Evolutionary conservation across 1,140 invertebrate species (phyloP).

Genomic region (Plodia interpunctella): DNA sequence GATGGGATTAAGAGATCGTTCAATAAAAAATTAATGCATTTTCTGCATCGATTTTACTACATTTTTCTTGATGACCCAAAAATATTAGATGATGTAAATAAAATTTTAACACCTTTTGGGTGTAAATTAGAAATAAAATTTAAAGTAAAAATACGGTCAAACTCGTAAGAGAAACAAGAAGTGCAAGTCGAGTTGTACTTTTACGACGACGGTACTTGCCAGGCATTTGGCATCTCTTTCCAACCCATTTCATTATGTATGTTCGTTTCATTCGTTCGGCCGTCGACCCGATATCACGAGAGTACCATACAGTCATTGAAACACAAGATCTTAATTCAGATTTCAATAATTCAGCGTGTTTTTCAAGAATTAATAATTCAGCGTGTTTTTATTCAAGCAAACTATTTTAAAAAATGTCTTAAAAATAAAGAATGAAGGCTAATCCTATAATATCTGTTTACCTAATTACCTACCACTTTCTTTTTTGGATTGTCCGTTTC

Average conservation of each 20-base stretch:
- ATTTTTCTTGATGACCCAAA: too few species aligned
- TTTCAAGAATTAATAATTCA: not conserved
- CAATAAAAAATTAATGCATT: too few species aligned
- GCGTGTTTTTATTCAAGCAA: too few species aligned
- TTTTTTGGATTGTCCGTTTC: too few species aligned
- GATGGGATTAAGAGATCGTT: too few species aligned
- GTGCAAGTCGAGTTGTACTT: conserved; percentile 52
- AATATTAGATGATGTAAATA: too few species aligned
- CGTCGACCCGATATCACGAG: conserved; percentile 48
- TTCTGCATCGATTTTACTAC: too few species aligned
- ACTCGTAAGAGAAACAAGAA: conserved; percentile 40
- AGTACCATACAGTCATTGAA: conserved; percentile 24
- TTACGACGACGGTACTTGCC: conserved; percentile 54
- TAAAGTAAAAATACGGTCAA: conserved; percentile 21
- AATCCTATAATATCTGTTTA: too few species aligned
- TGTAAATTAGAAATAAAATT: conserved; percentile 20
- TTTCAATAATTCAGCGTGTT: not conserved
- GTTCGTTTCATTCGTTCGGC: conserved; percentile 39
- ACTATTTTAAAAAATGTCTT: too few species aligned
- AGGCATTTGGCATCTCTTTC: conserved; percentile 30
- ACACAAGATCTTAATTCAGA: conserved; percentile 23
- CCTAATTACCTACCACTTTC: too few species aligned
- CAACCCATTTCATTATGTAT: conserved; percentile 15
- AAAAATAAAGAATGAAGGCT: too few species aligned
- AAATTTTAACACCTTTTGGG: too few species aligned